A percentile compares a stretch with the other conserved stretches of the same genome.
Conservation (phyloP, 2,888 invertebrate species). For the Cordilura impudica region DNA sequence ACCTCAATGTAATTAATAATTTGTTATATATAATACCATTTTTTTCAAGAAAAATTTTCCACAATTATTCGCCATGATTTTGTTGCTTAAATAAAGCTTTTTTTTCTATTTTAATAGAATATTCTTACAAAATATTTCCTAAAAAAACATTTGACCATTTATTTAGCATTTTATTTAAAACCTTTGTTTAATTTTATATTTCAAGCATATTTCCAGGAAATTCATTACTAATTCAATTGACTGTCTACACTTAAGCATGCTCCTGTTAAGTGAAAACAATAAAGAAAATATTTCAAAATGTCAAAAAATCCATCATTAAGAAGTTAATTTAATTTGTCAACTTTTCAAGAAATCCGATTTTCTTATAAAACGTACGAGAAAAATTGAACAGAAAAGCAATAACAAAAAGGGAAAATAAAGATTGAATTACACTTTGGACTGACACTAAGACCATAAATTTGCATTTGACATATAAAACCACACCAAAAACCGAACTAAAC, state of each 20-base stretch:
- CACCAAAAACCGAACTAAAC: constrained; percentile 6
- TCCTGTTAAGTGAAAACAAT: not conserved
- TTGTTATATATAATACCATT: too few species aligned
- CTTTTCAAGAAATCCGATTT: constrained; percentile 5
- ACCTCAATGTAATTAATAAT: too few species aligned
- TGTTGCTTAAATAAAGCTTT: too few species aligned
- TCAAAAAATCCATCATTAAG: constrained; percentile 29
- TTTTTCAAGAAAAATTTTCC: too few species aligned
- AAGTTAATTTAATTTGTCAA: constrained; percentile 59
- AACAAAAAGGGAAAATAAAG: not conserved
- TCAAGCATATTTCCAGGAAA: not conserved
- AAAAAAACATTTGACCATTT: too few species aligned
- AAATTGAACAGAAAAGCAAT: not conserved
- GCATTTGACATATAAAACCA: constrained; percentile 54
- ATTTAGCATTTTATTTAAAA: too few species aligned
- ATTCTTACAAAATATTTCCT: too few species aligned
- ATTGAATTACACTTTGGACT: constrained; percentile 50
- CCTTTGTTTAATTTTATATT: too few species aligned
- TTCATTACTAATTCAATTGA: not conserved
- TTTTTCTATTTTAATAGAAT: too few species aligned
- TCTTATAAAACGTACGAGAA: not conserved
- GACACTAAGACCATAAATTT: constrained; percentile 58
- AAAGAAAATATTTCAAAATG: constrained; percentile 8
- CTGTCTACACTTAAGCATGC: not conserved
- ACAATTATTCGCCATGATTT: too few species aligned